Base-by-base conservation (phyloP, 64 coral and sea anemone genomes). In the Anthopleura sola region DNA sequence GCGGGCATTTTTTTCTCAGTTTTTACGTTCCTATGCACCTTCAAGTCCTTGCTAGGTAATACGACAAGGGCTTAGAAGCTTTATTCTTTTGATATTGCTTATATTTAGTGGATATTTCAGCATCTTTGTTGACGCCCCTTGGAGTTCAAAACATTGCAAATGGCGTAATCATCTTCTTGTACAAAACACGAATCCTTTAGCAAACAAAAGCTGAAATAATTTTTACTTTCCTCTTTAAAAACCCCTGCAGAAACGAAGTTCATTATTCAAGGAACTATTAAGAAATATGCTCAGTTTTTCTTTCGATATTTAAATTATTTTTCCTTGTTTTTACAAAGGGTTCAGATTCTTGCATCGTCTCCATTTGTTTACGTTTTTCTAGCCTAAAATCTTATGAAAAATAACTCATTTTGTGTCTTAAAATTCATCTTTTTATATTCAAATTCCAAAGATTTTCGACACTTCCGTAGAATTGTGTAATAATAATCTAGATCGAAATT, bases 61-160 rank as follows among this genome's bases (percentile, higher is more conserved):
- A 16, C 2, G 3, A 1, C 66, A 34, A 71, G 58, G 7, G 9
- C 10, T 71, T 36, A 10, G 31, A 71, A 34, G 12, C 23, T 6
- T 14, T 71, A 71, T 14, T 71, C 10, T 5, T 16, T 31, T 6
- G 10, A 31, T 16, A 16, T 24, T 10, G 24, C 20, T 19, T 23
- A 20, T 79, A 15, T 79, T 47, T 79, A 38, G 21, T 19, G 38
- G 4, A 79, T 17, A 24, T 46, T 79, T 79, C 23, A 16, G 32
- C 36, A 18, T 15, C 47, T n/a, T 5, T 83, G 82, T 54, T 37
- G 48, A 83, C 82, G 82, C 82, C 82, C 82, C 82, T 83, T 57
- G 36, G 13, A 79, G 18, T 79, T 47, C 37, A 79, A 79, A 79
- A 79, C 76, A 79, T 47, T 34, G 28, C 26, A 71, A 71, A 71